Conservation (phyloP, 2,797 vertebrate species). For the Gymnopithys bicolor region DNA sequence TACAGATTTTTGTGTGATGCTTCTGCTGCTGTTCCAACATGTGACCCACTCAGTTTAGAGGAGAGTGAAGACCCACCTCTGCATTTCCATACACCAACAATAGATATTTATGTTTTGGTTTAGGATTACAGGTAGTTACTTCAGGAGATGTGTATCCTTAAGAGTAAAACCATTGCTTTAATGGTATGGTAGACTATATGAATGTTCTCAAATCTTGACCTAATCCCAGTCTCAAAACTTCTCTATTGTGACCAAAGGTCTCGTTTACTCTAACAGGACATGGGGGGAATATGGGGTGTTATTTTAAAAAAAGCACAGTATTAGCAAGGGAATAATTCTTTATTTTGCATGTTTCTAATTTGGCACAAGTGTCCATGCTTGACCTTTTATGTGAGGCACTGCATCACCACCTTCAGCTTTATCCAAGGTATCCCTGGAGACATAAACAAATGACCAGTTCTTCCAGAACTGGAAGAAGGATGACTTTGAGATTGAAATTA, state of each 20-base stretch:
- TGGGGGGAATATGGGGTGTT: not conserved
- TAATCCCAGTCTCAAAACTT: not conserved
- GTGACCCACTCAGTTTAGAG: not conserved
- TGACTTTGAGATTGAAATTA: not conserved
- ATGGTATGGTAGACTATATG: not conserved
- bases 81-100: not conserved
- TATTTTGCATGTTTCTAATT: not conserved
- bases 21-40: not conserved
- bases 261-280: not conserved
- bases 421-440: not conserved
- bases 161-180: not conserved
- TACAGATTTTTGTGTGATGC: not conserved
- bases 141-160: not conserved
- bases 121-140: not conserved
- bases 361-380: not conserved
- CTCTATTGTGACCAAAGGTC: not conserved
- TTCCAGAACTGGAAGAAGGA: not conserved
- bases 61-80: not conserved
- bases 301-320: not conserved
- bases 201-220: not conserved
- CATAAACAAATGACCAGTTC: not conserved
- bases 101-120: not conserved
- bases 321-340: not conserved
- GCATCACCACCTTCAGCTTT: fast-evolving
- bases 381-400: not conserved